Evolutionary conservation across 2,888 invertebrate species (phyloP).

Genomic region (Tipula vernalis): DNA sequence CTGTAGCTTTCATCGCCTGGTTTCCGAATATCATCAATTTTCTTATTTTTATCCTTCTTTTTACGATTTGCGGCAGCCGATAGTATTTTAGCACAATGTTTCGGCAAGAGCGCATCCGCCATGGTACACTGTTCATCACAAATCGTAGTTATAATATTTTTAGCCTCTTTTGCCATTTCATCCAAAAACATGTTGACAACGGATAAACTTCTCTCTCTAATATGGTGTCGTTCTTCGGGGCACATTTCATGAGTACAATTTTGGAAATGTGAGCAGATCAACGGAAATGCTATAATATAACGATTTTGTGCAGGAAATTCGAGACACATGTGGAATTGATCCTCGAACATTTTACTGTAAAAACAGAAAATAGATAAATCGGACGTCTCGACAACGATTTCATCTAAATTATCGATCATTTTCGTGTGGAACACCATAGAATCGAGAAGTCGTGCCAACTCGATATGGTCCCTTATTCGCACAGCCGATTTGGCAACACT

Average conservation of each 20-base stretch:
- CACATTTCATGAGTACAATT: conserved; percentile 96
- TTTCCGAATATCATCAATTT: conserved; percentile 70
- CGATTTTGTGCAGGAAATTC: conserved; percentile 98
- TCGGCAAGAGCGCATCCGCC: conserved; percentile 88
- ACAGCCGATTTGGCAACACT: conserved; percentile 71
- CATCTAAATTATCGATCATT: conserved; percentile 96
- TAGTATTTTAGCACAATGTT: conserved; percentile 86
- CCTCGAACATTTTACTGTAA: conserved; percentile 92
- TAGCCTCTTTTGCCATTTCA: conserved; percentile 98
- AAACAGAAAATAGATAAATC: conserved; percentile 97
- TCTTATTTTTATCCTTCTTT: conserved; percentile 85
- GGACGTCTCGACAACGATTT: conserved; percentile 91
- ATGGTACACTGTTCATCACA: conserved; percentile 97
- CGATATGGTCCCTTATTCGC: conserved; percentile 69
- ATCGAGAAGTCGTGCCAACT: conserved; percentile 84
- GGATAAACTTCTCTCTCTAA: conserved; percentile 86
- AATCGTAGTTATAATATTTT: conserved; percentile 95
- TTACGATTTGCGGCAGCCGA: conserved; percentile 81
- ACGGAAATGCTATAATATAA: conserved; percentile 93
- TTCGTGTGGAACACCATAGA: conserved; percentile 93
- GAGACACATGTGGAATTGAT: conserved; percentile 96
- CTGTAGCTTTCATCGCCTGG: conserved; percentile 95
- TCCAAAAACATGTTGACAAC: conserved; percentile 96
- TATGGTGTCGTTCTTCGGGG: conserved; percentile 95
- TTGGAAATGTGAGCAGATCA: conserved; percentile 96